Evolutionary conservation across 1,140 invertebrate genomes (phyloP).

Genomic region (Hyles euphorbiae): DNA sequence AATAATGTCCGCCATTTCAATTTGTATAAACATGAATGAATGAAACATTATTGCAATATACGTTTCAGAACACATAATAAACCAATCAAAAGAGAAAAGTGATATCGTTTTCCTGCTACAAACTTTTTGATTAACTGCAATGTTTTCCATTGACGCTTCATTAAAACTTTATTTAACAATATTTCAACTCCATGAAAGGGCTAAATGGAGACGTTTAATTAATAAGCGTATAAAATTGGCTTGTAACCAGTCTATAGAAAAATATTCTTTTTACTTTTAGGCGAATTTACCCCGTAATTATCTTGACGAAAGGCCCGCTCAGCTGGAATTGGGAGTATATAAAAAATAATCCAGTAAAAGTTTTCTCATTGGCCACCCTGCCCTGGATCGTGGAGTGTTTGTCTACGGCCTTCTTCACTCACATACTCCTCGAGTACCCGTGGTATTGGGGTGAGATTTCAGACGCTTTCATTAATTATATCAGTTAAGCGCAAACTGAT

Average conservation of each 20-base stretch:
- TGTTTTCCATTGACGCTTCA: conserved; percentile 3
- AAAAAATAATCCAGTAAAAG: conserved; percentile 84
- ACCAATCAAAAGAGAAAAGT: not conserved
- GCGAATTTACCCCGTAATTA: conserved; percentile 92
- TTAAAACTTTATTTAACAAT: conserved; percentile 2
- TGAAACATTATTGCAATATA: not conserved
- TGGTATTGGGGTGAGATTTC: conserved; percentile 87
- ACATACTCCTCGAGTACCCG: conserved; percentile 87
- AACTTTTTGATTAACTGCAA: not conserved
- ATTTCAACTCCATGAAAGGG: not conserved
- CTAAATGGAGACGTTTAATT: not conserved
- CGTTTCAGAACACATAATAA: conserved; percentile 1
- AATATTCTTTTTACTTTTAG: conserved; percentile 60
- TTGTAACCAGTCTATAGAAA: conserved; percentile 4
- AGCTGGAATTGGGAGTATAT: conserved; percentile 92
- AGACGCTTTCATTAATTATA: not conserved
- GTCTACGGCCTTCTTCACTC: conserved; percentile 80
- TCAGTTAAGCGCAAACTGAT: not conserved
- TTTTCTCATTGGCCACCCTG: conserved; percentile 87
- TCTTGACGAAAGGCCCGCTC: conserved; percentile 93
- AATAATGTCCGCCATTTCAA: not conserved
- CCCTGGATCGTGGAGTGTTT: conserved; percentile 91
- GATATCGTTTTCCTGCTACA: too few species aligned
- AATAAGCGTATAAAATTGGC: conserved; percentile 6
- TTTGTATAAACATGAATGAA: conserved; percentile 1